Conservation (phyloP, 2,113 vertebrate genomes). For the Barbus barbus region DNA sequence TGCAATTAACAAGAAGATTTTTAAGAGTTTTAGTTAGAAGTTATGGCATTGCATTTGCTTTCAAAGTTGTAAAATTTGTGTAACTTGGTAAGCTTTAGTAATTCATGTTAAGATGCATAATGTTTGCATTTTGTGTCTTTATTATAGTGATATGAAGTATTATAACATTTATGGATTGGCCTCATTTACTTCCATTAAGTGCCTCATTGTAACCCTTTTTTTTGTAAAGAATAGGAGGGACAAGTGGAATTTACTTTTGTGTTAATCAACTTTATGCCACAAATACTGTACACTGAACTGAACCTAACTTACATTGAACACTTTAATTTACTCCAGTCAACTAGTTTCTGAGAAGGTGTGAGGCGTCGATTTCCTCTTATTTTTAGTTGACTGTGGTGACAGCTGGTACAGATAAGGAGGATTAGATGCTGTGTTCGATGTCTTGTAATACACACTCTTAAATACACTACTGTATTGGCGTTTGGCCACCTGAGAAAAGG, state of each 20-base stretch:
- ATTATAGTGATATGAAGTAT: not conserved
- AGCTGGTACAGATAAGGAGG: slow-evolving; percentile 46
- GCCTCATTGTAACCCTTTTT: not conserved
- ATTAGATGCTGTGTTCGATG: slow-evolving; percentile 43
- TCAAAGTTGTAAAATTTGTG: not conserved
- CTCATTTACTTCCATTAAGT: too few relatives aligned
- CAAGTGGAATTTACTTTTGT: not conserved
- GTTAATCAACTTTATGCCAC: not conserved
- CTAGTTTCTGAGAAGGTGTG: slow-evolving; percentile 10
- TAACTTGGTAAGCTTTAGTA: not conserved
- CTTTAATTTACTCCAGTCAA: not conserved
- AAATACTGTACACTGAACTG: not conserved
- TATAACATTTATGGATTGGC: not conserved
- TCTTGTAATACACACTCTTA: slow-evolving; percentile 25
- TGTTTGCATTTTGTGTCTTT: too few relatives aligned
- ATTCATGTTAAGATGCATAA: too few relatives aligned
- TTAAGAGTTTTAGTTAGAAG: not conserved
- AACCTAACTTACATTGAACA: not conserved
- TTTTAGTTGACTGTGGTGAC: slow-evolving; percentile 44
- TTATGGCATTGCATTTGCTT: not conserved
- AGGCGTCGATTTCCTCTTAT: slow-evolving; percentile 23
- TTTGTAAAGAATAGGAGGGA: not conserved
- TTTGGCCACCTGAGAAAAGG: slow-evolving; percentile 26
- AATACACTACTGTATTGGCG: slow-evolving; percentile 13
- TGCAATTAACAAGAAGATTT: not conserved